phyloP scores from a whole-genome alignment of 2,113 vertebrate species.

The Caranx ignobilis region DNA sequence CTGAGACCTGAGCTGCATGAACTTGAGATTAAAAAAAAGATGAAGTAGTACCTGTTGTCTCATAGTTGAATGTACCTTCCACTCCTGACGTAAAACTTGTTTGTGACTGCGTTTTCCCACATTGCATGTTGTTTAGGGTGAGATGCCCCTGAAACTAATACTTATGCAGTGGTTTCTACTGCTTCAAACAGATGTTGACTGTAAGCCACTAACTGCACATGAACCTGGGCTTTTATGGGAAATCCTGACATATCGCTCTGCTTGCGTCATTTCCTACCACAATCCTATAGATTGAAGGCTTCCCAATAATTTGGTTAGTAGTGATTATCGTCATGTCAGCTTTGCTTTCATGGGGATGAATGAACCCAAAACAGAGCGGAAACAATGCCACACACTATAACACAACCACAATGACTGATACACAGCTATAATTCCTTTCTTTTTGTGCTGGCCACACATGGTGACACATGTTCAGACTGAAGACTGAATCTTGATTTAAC shows the following conservation, averaged over 20 bases:
- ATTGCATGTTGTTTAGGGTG: conserved; percentile 62
- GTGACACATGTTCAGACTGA: conserved; percentile 26
- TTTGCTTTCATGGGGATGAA: conserved; percentile 54
- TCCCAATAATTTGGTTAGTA: conserved; percentile 29
- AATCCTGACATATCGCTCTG: conserved; percentile 41
- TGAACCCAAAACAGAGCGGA: conserved; percentile 41
- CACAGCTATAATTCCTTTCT: conserved; percentile 23
- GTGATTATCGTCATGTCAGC: conserved; percentile 47
- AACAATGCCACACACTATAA: conserved; percentile 61
- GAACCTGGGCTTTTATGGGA: conserved; percentile 65
- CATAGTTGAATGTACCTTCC: not conserved
- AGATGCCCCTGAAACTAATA: conserved; percentile 61
- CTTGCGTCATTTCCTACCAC: conserved; percentile 54
- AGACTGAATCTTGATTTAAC: conserved; percentile 43
- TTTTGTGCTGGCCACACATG: conserved; percentile 53
- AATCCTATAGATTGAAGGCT: conserved; percentile 57
- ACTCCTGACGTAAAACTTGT: conserved; percentile 33
- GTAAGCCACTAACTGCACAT: conserved; percentile 66
- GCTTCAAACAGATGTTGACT: conserved; percentile 56
- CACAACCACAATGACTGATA: conserved; percentile 30
- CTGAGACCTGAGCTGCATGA: not conserved
- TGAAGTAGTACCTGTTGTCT: not conserved
- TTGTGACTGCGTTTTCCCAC: conserved; percentile 57
- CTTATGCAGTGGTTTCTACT: conserved; percentile 67
- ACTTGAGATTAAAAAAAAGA: not conserved